These are phyloP conservation scores for Plagodis dolabraria DNA, from an alignment of 2,888 invertebrate genomes.

Conservation along the genomic window DNA sequence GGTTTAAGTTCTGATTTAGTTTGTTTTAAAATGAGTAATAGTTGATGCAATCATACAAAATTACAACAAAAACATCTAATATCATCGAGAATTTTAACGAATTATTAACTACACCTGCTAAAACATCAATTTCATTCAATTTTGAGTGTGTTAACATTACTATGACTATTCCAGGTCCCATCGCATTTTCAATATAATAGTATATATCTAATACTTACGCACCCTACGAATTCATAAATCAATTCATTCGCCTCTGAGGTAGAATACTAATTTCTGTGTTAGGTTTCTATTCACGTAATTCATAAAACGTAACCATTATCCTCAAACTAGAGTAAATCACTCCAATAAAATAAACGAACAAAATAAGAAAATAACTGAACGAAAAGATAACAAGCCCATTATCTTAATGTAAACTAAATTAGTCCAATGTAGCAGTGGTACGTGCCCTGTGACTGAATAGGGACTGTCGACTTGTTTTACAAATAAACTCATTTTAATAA, in stretches of 20 bases:
- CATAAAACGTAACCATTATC: neutral
- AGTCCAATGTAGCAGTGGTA: constrained; percentile 19
- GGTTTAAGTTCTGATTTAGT: too few species aligned
- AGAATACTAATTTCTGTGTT: neutral
- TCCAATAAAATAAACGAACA: constrained; percentile 3
- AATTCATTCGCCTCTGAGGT: neutral
- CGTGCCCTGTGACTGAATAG: constrained; percentile 25
- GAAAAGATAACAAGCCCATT: constrained; percentile 20
- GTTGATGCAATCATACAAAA: too few species aligned
- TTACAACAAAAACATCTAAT: too few species aligned
- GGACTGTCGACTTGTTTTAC: constrained; percentile 20
- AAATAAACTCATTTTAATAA: constrained; percentile 35
- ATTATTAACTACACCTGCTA: too few species aligned
- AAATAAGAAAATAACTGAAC: constrained; percentile 14
- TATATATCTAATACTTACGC: too few species aligned
- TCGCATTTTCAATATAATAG: too few species aligned
- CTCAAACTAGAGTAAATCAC: constrained; percentile 1
- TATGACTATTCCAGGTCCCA: too few species aligned
- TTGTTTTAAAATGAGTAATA: too few species aligned
- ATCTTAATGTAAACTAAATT: constrained; percentile 19
- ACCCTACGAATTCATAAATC: neutral
- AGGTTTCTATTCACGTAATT: neutral
- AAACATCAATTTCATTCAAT: too few species aligned
- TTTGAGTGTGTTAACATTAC: too few species aligned
- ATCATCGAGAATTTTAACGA: too few species aligned